Percentiles rank a stretch among this genome's conserved stretches.
These are phyloP conservation scores for Kryphioiulus occultus DNA, from an alignment of 2,888 invertebrate genomes.

Conservation along the genomic window DNA sequence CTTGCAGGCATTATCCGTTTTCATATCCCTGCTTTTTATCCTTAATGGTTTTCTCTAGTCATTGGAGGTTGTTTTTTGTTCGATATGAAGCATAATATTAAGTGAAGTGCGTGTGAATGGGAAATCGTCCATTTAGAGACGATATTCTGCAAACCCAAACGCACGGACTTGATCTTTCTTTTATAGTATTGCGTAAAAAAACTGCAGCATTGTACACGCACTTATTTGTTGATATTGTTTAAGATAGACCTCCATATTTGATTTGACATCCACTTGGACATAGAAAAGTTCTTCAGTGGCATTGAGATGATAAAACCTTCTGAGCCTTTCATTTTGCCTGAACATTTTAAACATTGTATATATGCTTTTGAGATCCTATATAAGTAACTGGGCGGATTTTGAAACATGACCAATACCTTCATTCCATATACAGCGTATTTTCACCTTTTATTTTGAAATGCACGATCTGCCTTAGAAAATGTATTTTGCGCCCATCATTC, in stretches of 20 bases:
- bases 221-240: background rate
- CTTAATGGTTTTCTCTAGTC: slow-evolving; percentile 39
- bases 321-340: background rate
- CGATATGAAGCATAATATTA: slow-evolving; percentile 24
- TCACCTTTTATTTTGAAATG: background rate
- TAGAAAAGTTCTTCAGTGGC: background rate
- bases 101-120: slow-evolving; percentile 10
- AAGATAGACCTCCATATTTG: background rate
- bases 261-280: background rate
- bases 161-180: background rate
- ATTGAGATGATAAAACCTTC: background rate
- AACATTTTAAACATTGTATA: too few species aligned
- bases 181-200: background rate
- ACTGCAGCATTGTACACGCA: background rate
- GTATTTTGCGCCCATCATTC: too few species aligned
- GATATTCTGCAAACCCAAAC: background rate
- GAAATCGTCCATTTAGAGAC: background rate
- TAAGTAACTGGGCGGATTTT: background rate
- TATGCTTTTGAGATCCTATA: background rate
- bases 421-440: background rate
- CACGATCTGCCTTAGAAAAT: too few species aligned
- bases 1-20: background rate
- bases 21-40: slow-evolving; percentile 8
- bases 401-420: background rate
- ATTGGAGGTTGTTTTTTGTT: background rate